These are phyloP conservation scores for Caretta caretta DNA, from an alignment of 2,113 vertebrate genomes.

Conservation along the genomic window DNA sequence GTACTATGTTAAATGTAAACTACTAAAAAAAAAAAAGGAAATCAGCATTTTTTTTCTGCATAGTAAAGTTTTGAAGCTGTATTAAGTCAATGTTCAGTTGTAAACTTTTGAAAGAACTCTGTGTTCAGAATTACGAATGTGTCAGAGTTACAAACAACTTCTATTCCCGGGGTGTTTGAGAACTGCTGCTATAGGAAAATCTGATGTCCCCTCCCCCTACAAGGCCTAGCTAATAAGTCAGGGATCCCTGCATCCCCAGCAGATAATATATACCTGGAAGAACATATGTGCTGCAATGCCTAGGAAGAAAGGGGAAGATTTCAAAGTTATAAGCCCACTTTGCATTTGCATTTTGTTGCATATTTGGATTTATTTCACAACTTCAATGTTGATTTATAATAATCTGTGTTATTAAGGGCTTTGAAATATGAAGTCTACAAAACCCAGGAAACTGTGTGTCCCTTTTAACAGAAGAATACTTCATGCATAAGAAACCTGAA, in stretches of 20 bases:
- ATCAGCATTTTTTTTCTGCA: no score
- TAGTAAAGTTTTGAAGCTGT: no score
- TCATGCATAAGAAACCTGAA: background rate
- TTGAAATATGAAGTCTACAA: background rate
- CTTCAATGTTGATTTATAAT: background rate
- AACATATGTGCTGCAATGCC: background rate
- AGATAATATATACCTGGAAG: background rate
- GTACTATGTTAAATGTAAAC: no score
- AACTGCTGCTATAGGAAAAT: background rate
- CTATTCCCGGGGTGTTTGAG: no score
- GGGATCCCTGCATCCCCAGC: background rate
- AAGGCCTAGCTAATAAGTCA: background rate
- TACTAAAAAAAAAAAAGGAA: no score
- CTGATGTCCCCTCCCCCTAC: background rate
- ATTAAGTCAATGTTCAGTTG: no score
- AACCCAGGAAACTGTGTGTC: background rate
- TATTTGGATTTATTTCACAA: constrained; percentile 15
- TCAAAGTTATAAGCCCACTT: background rate
- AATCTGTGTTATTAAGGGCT: background rate
- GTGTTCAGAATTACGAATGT: no score
- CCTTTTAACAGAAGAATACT: background rate
- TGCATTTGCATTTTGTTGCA: background rate
- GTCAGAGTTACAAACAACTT: no score
- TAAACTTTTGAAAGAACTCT: no score
- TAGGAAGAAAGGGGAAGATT: background rate